Evolutionary conservation across 1,140 invertebrate genomes (phyloP), one percentile per base, ranked within the genome.

Genomic region (Drosophila parvula): DNA sequence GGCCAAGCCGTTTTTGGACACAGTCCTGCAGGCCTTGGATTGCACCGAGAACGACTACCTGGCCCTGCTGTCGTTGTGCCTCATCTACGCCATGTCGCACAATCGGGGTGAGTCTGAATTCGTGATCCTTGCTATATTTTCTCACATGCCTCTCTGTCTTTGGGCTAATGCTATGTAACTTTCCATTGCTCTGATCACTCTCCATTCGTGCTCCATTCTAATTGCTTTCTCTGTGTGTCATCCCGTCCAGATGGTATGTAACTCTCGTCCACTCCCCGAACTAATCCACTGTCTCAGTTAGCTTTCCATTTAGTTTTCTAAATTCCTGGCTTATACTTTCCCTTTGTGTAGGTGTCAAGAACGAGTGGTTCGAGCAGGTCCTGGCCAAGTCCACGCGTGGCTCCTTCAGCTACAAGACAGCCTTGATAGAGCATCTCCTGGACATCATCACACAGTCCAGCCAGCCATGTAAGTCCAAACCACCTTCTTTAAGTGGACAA

Each of bases 41-140:
- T 97, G 97, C 91, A 94, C 93, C 6, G 97, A 98, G 90, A 99
- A 99, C 93, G 98, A 99, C 93, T 99, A 99, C 92, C 94, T 97
- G 38, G 95, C 98, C 0, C 93, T 99, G 50, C 98, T 99, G 93
- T 95, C 96, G 1, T 93, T 99, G 9, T 98, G 98, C 92, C 94
- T 99, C 48, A 94, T 99, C 2, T 98, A 98, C 92, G 97, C 98
- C 16, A 95, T 99, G 90, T 96, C 96, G 58, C 96, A 98, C 92
- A 99, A 99, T 93, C 94, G 96, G 95, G 98, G 98, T 98, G 93
- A 92, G 91, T 73, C 40, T 4, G 11, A 12, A 0, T 11, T 12
- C 11, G 0, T 8, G 4, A 11, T 14, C 9, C 6, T 12, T 27
- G 22, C 22, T 36, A 6, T 36, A 38, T 61, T 41, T 38, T 74